Conservation (phyloP, 2,797 vertebrate genomes). For the Sphaeramia orbicularis region DNA sequence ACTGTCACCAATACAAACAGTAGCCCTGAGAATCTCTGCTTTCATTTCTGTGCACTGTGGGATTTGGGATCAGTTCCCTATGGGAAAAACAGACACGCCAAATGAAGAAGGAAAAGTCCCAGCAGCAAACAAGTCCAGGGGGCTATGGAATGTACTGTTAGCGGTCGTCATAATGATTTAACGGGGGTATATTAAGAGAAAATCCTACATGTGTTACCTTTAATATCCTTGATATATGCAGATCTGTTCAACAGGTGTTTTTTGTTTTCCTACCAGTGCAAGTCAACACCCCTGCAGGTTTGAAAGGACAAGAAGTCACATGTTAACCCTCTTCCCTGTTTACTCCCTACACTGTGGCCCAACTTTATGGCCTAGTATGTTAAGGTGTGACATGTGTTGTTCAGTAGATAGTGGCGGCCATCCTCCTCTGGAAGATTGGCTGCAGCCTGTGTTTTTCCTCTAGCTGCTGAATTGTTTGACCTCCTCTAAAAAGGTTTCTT, state of each 20-base stretch:
- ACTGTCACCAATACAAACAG: conserved; percentile 42
- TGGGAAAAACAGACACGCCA: conserved; percentile 62
- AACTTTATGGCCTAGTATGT: conserved; percentile 93
- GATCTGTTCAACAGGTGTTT: conserved; percentile 99
- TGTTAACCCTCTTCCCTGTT: conserved; percentile 60
- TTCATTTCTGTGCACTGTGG: conserved; percentile 41
- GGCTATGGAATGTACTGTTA: conserved; percentile 75
- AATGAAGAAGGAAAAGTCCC: conserved; percentile 45
- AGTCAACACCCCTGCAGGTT: conserved; percentile 95
- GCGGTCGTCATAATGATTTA: conserved; percentile 36
- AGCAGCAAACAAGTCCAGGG: conserved; percentile 58
- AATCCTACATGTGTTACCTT: conserved; percentile 78
- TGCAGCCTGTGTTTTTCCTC: conserved; percentile 45
- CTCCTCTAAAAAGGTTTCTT: conserved; percentile 38
- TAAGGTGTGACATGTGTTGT: conserved; percentile 88
- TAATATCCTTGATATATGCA: conserved; percentile 99
- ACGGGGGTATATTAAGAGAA: conserved; percentile 60
- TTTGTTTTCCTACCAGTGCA: conserved; percentile 92
- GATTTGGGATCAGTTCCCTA: conserved; percentile 72
- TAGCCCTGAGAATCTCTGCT: conserved; percentile 56
- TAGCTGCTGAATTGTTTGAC: conserved; percentile 69
- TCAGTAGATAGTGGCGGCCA: conserved; percentile 60
- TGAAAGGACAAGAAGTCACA: conserved; percentile 95
- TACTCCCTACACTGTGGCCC: conserved; percentile 91
- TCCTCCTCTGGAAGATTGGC: conserved; percentile 50